Percentiles rank a stretch among this genome's conserved stretches.
These are phyloP conservation scores for Mastomys natalensis DNA, from an alignment of 2,113 vertebrate species.

Conservation along the genomic window DNA sequence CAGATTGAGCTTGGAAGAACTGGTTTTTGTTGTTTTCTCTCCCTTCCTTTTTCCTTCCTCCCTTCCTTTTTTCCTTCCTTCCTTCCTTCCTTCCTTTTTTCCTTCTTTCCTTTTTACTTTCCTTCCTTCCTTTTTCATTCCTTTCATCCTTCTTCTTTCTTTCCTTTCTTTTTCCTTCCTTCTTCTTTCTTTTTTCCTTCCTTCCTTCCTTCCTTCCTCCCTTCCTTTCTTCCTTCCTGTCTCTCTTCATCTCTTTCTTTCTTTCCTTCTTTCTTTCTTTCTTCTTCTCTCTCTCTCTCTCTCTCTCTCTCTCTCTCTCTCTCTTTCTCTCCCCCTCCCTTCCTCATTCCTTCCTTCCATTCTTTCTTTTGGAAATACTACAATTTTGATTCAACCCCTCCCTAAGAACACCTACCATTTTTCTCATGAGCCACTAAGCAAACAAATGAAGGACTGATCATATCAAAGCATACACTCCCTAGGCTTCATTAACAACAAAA, in stretches of 20 bases:
- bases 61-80: neutral
- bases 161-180: too few species aligned
- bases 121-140: too few species aligned
- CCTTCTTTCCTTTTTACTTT: too few species aligned
- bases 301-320: too few species aligned
- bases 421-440: neutral
- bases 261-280: too few species aligned
- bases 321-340: too few species aligned
- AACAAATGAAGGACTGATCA: neutral
- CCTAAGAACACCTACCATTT: neutral
- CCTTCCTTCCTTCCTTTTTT: rapidly evolving
- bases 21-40: neutral
- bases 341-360: neutral
- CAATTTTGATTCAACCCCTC: neutral
- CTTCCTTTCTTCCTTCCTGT: neutral
- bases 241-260: too few species aligned
- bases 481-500: neutral
- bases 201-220: neutral
- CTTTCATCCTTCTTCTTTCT: too few species aligned
- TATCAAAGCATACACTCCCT: neutral
- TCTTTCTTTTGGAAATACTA: neutral
- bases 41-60: neutral
- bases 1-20: neutral
- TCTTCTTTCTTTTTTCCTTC: too few species aligned
- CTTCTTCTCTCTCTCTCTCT: too few species aligned